Evolutionary conservation across 2,113 vertebrate genomes (phyloP).

Genomic region (Pseudorhombus dupliciocellatus): DNA sequence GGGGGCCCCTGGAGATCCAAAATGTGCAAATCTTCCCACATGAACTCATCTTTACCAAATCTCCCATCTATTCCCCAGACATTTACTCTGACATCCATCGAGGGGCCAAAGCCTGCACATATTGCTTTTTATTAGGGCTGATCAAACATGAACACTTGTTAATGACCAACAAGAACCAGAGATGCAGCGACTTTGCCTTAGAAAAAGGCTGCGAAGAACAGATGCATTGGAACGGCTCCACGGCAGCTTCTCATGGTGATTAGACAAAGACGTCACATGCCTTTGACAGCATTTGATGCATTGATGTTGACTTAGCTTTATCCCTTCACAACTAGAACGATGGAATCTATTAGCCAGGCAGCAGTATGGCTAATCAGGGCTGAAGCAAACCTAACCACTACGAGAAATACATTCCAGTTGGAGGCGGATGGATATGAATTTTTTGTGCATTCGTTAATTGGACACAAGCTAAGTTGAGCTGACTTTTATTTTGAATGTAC

Average conservation of each 20-base stretch:
- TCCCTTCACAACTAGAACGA: conserved; percentile 52
- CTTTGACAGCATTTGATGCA: conserved; percentile 61
- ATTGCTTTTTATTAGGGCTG: conserved; percentile 62
- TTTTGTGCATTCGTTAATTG: conserved; percentile 60
- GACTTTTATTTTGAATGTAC: conserved; percentile 56
- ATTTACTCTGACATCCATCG: conserved; percentile 53
- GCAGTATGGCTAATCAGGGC: conserved; percentile 54
- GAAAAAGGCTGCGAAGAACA: conserved; percentile 47
- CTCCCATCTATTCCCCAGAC: conserved; percentile 46
- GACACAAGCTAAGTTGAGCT: conserved; percentile 52
- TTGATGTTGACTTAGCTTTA: conserved; percentile 62
- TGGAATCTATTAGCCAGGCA: conserved; percentile 64
- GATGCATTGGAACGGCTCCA: conserved; percentile 53
- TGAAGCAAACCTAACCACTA: conserved; percentile 32
- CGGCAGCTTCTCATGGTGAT: conserved; percentile 53
- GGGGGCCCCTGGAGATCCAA: conserved; percentile 14
- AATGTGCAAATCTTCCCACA: conserved; percentile 54
- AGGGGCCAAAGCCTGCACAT: conserved; percentile 39
- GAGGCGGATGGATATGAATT: conserved; percentile 54
- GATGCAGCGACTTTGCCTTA: conserved; percentile 39
- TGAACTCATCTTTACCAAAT: conserved; percentile 60
- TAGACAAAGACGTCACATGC: conserved; percentile 56
- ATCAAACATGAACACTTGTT: conserved; percentile 67
- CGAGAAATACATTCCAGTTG: conserved; percentile 51
- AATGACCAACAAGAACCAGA: conserved; percentile 64